phyloP scores from a whole-genome alignment of 2,113 vertebrate species.

The Psettodes erumei region DNA sequence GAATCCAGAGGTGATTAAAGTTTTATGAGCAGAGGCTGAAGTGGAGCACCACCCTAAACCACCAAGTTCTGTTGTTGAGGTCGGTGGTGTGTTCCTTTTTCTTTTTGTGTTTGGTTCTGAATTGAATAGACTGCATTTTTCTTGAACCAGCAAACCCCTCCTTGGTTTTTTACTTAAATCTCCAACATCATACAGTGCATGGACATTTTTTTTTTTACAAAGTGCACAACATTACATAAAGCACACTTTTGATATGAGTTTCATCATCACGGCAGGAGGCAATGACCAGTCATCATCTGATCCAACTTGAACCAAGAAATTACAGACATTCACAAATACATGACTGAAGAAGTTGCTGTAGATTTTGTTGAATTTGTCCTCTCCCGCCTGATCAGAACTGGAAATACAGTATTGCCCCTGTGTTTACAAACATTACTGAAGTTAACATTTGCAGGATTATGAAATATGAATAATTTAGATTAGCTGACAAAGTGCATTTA shows the following conservation, averaged over 20 bases:
- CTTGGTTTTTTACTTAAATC: background rate
- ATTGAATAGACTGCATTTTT: background rate
- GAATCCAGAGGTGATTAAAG: constrained; percentile 41
- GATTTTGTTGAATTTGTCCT: background rate
- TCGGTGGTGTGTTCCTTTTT: background rate
- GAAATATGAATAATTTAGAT: constrained; percentile 5
- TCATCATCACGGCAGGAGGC: background rate
- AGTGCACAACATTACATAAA: background rate
- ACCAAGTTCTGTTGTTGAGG: constrained; percentile 19
- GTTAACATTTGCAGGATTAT: background rate
- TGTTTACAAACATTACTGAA: background rate
- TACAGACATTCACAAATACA: background rate
- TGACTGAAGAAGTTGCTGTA: background rate
- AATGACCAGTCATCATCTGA: background rate
- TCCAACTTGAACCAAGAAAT: background rate
- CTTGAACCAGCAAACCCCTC: background rate
- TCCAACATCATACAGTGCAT: background rate
- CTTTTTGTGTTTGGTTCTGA: background rate
- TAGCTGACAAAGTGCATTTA: background rate
- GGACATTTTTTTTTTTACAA: background rate
- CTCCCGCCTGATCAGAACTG: background rate
- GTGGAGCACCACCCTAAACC: constrained; percentile 33
- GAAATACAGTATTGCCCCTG: background rate
- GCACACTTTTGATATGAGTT: background rate
- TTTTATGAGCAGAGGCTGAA: constrained; percentile 56